phyloP scores from a whole-genome alignment of 2,113 vertebrate genomes.

The Ceyx melanurus region DNA sequence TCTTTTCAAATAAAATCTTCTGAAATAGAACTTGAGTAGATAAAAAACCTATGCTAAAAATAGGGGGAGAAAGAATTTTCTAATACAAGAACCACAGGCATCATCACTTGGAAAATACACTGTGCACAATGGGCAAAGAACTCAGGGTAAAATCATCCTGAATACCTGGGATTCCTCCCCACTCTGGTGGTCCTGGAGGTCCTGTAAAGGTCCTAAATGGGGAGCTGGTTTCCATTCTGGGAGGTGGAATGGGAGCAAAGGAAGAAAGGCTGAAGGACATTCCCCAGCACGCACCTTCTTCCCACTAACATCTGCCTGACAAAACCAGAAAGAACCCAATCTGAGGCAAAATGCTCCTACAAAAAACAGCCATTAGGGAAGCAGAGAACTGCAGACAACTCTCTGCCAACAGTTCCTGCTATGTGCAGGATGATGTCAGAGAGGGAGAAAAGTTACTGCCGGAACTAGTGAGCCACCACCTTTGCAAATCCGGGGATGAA shows the following conservation, averaged over 20 bases:
- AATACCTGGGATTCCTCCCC: neutral
- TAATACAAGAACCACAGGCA: neutral
- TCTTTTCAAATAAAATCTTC: neutral
- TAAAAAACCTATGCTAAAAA: neutral
- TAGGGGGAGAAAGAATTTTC: neutral
- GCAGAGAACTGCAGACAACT: neutral
- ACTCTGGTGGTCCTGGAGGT: neutral
- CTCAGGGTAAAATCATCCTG: neutral
- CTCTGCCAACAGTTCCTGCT: neutral
- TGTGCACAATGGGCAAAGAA: neutral
- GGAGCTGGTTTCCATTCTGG: neutral
- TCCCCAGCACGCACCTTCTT: fast-evolving
- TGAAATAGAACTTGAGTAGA: neutral
- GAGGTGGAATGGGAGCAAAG: neutral
- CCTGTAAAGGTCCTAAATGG: neutral
- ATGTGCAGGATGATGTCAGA: neutral
- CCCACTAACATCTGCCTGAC: neutral
- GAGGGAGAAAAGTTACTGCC: neutral
- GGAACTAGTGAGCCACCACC: neutral
- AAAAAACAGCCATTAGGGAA: neutral
- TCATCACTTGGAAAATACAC: neutral
- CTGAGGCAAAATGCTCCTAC: neutral
- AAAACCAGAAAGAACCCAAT: neutral
- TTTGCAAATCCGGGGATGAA: neutral
- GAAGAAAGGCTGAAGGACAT: neutral